Conservation (phyloP, 2,888 invertebrate genomes). For the Acleris emargana region DNA sequence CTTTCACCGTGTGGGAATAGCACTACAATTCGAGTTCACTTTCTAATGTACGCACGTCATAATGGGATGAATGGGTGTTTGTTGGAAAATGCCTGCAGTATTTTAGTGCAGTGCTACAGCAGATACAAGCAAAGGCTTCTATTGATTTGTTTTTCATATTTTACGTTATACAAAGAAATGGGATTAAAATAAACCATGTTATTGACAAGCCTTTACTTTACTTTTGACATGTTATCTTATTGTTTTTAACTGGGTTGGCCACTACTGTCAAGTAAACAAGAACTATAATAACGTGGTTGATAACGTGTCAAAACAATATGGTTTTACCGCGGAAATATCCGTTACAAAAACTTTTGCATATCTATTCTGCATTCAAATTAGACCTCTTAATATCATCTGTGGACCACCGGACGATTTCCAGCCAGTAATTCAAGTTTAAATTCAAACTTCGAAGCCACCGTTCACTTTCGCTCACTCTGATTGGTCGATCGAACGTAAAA, state of each 20-base stretch:
- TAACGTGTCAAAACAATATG: no score
- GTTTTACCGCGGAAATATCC: not conserved
- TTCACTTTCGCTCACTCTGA: conserved; percentile 36
- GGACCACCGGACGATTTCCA: not conserved
- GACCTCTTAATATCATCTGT: not conserved
- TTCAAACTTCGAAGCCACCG: conserved; percentile 13
- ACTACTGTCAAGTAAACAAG: no score
- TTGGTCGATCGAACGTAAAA: conserved; percentile 48
- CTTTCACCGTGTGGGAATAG: conserved; percentile 52
- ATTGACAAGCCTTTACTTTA: no score
- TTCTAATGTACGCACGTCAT: conserved; percentile 36
- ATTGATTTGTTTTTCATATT: no score
- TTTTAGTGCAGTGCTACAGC: not conserved
- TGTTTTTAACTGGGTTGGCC: no score
- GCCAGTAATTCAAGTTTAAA: conserved; percentile 32
- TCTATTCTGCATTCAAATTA: conserved; percentile 8
- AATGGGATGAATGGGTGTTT: conserved; percentile 23
- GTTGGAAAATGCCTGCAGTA: not conserved
- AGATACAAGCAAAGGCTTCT: no score
- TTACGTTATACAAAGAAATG: no score
- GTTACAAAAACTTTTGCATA: not conserved
- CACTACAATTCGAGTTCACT: conserved; percentile 44
- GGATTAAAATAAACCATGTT: not conserved
- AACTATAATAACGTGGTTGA: no score
- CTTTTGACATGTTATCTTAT: no score